phyloP scores from a whole-genome alignment of 2,113 vertebrate species.

The Balaeniceps rex region DNA sequence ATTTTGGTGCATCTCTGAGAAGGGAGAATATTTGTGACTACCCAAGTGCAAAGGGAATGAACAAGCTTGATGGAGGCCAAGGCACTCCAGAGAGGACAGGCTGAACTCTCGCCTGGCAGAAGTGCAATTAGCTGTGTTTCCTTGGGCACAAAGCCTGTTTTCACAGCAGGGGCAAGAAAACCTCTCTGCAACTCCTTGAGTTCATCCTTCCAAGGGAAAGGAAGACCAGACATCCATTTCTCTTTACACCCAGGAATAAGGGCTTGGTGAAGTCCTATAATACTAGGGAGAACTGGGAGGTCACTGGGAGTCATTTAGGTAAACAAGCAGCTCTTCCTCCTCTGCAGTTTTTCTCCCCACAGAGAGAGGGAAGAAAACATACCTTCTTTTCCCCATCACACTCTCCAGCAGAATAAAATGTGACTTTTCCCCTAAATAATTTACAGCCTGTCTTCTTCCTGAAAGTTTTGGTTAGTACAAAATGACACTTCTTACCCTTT shows the following conservation, averaged over 20 bases:
- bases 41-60: not conserved
- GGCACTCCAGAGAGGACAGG: not conserved
- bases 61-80: not conserved
- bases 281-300: not conserved
- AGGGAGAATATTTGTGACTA: not conserved
- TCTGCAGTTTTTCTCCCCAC: not conserved
- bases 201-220: not conserved
- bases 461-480: constrained; percentile 50
- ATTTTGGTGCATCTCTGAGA: not conserved
- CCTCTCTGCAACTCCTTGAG: not conserved
- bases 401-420: constrained; percentile 65
- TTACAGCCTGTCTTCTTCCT: constrained; percentile 58
- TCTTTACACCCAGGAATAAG: not conserved
- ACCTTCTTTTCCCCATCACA: constrained; percentile 9
- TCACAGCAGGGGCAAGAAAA: not conserved
- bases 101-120: not conserved
- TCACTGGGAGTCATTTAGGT: not conserved
- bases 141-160: not conserved
- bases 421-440: constrained; percentile 68
- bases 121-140: not conserved
- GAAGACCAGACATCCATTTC: not conserved
- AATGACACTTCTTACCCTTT: constrained; percentile 55
- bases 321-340: not conserved
- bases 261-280: not conserved
- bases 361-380: not conserved